Percentiles rank a stretch among this genome's conserved stretches.
phyloP scores from a whole-genome alignment of 2,797 vertebrate species.

The Pangasius krempfi region DNA sequence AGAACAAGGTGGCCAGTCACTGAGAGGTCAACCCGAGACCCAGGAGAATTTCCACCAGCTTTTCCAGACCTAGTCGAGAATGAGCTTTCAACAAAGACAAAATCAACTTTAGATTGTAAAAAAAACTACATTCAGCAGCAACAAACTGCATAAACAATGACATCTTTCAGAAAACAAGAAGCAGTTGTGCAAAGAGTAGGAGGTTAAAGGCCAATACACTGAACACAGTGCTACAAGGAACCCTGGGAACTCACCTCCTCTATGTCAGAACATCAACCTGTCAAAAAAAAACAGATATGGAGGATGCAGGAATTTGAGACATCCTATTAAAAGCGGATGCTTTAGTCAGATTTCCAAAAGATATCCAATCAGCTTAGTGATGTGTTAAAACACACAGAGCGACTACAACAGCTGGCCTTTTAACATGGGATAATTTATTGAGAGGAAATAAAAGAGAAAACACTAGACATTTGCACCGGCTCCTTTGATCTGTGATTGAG shows the following conservation, averaged over 20 bases:
- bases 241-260: constrained; percentile 75
- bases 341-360: constrained; percentile 62
- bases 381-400: constrained; percentile 42
- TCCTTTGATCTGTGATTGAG: constrained; percentile 47
- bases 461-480: constrained; percentile 38
- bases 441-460: constrained; percentile 28
- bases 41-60: constrained; percentile 79
- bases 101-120: constrained; percentile 69
- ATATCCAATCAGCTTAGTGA: constrained; percentile 55
- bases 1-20: constrained; percentile 88
- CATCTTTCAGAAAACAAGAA: constrained; percentile 60
- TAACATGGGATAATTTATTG: constrained; percentile 49
- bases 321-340: constrained; percentile 60
- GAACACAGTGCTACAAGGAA: constrained; percentile 29
- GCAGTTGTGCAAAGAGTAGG: constrained; percentile 71
- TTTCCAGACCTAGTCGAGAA: constrained; percentile 72
- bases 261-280: constrained; percentile 78
- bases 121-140: constrained; percentile 63
- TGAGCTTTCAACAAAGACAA: constrained; percentile 53
- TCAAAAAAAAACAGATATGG: constrained; percentile 68
- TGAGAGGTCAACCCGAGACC: constrained; percentile 81
- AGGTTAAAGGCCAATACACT: constrained; percentile 56
- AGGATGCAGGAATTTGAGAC: constrained; percentile 80
- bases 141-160: constrained; percentile 60
- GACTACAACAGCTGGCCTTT: constrained; percentile 47